Evolutionary conservation across 2,797 vertebrate species (phyloP), one percentile per base, ranked within the genome.

Genomic region (Galagoides demidoff): DNA sequence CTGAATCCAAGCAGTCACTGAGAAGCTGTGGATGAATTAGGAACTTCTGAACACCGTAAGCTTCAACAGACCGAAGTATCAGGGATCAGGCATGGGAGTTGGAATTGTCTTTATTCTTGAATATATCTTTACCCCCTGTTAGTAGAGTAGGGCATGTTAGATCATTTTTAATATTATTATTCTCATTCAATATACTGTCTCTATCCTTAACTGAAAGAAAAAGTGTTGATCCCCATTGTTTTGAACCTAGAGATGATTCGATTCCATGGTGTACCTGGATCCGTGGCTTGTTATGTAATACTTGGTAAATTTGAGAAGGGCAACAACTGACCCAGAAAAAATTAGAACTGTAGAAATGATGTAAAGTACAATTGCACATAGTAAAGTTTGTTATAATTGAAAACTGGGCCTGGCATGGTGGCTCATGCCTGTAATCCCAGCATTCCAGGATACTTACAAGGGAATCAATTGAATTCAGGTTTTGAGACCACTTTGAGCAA

Each of bases 341-440:
- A 74, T 59, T 73, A 77, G 29, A 90, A 8, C 74, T 66, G 5
- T n/a, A 83, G 25, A 76, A 93, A 55, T 76, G 85, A 88, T 43
- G 29, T 89, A 77, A 92, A 89, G 45, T 73, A 81, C 94, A 95
- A 92, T 77, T 68, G 20, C 37, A 77, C n/a, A n/a, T 39, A 59
- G 9, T 59, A 73, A 94, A 95, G 14, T 86, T 55, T 91, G 29
- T 85, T 68, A 81, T 7, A 59, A 13, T 90, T 84, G 27, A 90
- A 97, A 92, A 78, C 20, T 22, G 49, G 49, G 49, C 49, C 49
- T 14, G 49, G 49, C 49, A 14, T 14, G 49, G 49, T 49, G 49
- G 13, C 13, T 49, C 49, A 49, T 49, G 49, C 49, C 49, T 49
- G 49, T 14, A 49, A 49, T 49, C 49, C 49, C 49, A 49, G 49